Evolutionary conservation across 2,797 vertebrate species (phyloP).

Genomic region (Glossophaga mutica): DNA sequence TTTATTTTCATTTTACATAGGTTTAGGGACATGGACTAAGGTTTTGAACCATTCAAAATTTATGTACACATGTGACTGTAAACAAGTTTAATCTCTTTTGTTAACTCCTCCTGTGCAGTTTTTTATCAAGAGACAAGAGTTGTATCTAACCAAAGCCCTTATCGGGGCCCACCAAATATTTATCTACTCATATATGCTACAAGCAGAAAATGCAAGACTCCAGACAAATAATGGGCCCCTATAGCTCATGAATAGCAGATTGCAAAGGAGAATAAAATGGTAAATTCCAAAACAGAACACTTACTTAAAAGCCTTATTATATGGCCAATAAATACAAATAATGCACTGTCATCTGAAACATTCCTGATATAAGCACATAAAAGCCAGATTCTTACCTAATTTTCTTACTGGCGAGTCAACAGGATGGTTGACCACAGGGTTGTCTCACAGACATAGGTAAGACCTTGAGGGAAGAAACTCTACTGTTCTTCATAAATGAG

Average conservation of each 20-base stretch:
- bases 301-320: background rate
- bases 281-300: background rate
- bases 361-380: background rate
- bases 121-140: background rate
- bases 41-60: background rate
- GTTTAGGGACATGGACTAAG: background rate
- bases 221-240: background rate
- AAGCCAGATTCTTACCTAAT: background rate
- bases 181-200: background rate
- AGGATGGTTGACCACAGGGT: background rate
- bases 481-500: background rate
- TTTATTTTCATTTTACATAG: background rate
- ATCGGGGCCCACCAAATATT: background rate
- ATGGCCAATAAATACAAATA: background rate
- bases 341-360: background rate
- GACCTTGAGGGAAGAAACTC: background rate
- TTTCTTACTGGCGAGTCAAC: background rate
- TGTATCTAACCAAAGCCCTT: background rate
- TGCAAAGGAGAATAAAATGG: background rate
- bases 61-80: background rate
- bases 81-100: background rate
- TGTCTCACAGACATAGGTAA: background rate
- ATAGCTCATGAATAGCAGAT: background rate
- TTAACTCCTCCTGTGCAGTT: background rate
- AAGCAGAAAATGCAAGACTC: background rate